Conservation (phyloP, 2,113 vertebrate genomes). For the Tretioscincus oriximinensis region DNA sequence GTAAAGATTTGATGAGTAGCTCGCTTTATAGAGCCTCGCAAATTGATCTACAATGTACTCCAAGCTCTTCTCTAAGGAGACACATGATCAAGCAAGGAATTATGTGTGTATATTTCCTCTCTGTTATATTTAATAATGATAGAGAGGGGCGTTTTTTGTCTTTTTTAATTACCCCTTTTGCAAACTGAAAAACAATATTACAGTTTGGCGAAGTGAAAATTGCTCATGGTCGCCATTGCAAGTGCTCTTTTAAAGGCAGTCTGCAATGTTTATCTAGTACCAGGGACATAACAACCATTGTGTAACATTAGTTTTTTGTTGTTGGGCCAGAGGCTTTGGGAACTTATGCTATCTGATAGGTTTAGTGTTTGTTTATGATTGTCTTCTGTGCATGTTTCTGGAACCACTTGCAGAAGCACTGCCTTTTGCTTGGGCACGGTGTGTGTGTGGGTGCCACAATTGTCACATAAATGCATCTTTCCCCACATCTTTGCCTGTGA, state of each 20-base stretch:
- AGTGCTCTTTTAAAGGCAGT: not conserved
- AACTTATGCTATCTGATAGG: too few species aligned
- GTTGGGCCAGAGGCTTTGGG: too few species aligned
- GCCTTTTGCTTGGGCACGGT: too few species aligned
- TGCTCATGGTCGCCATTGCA: not conserved
- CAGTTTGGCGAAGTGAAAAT: not conserved
- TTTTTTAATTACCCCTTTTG: not conserved
- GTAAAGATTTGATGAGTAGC: not conserved
- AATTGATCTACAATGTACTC: not conserved
- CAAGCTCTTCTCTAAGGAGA: not conserved
- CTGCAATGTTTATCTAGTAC: not conserved
- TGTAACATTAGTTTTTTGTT: not conserved
- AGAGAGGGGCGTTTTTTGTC: too few species aligned
- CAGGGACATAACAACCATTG: too few species aligned
- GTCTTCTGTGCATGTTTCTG: too few species aligned
- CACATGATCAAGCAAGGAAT: not conserved
- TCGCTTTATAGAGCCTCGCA: constrained; percentile 1
- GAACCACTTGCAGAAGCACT: too few species aligned
- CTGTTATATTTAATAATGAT: not conserved
- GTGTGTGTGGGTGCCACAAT: too few species aligned
- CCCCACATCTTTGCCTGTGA: too few species aligned
- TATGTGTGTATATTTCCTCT: not conserved
- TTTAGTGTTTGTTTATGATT: too few species aligned
- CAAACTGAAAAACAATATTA: not conserved
- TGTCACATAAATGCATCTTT: too few species aligned